These are phyloP conservation scores for Drosophila nr. fundita DNA, from an alignment of 2,888 invertebrate species.

Conservation along the genomic window DNA sequence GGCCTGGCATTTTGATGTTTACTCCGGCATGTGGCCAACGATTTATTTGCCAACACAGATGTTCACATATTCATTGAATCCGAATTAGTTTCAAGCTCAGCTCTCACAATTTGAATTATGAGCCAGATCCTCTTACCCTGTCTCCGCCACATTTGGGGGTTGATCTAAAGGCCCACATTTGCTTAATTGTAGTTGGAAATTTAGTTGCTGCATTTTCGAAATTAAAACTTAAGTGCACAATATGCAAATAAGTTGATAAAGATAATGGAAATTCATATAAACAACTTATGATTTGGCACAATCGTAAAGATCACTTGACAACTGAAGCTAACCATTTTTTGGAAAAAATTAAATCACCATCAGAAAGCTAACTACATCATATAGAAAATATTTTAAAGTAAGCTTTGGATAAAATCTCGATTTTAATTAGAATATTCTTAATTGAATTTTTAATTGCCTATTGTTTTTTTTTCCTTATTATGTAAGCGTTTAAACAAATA, in stretches of 20 bases:
- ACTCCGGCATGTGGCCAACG: slow-evolving; percentile 42
- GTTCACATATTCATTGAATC: slow-evolving; percentile 77
- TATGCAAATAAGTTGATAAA: slow-evolving; percentile 24
- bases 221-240: slow-evolving; percentile 36
- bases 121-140: slow-evolving; percentile 8
- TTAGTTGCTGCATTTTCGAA: slow-evolving; percentile 34
- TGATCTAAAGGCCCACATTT: slow-evolving; percentile 29
- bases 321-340: background rate
- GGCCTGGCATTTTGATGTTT: slow-evolving; percentile 60
- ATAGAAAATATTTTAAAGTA: background rate
- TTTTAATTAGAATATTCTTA: background rate
- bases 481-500: background rate
- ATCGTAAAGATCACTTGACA: slow-evolving; percentile 10
- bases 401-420: background rate
- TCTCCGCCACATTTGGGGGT: background rate
- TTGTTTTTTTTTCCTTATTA: background rate
- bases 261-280: slow-evolving; percentile 11
- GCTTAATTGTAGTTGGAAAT: slow-evolving; percentile 38
- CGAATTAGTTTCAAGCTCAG: slow-evolving; percentile 55
- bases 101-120: slow-evolving; percentile 48
- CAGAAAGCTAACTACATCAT: background rate
- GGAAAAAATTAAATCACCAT: background rate
- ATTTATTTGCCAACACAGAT: slow-evolving; percentile 57
- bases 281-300: slow-evolving; percentile 5
- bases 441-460: background rate